Percentiles rank a stretch among this genome's conserved stretches.
Evolutionary conservation across 2,888 invertebrate genomes (phyloP).

Genomic region (Minunthozetes semirufus): DNA sequence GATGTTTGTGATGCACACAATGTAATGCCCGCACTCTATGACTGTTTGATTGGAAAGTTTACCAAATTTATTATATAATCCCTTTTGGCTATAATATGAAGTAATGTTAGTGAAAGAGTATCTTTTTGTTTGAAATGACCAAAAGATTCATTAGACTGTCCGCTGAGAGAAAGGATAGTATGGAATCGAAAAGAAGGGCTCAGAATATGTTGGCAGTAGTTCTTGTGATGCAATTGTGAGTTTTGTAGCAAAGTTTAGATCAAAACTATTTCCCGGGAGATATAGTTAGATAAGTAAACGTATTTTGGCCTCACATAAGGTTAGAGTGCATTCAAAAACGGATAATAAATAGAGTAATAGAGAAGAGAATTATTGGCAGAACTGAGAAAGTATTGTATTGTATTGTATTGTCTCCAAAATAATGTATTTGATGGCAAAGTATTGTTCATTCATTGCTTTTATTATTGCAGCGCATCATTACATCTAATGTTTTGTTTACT

Average conservation of each 20-base stretch:
- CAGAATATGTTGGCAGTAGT: neutral
- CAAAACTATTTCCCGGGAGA: constrained; percentile 10
- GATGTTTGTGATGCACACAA: too few species aligned
- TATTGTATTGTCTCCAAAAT: neutral
- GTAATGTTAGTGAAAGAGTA: constrained; percentile 2
- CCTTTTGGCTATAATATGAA: neutral
- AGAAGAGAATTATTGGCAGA: neutral
- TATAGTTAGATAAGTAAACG: constrained; percentile 22
- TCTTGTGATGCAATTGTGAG: neutral
- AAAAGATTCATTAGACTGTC: constrained; percentile 21
- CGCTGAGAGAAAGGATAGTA: constrained; percentile 2
- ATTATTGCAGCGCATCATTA: constrained; percentile 10
- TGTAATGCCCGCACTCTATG: neutral
- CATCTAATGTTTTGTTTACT: constrained; percentile 21
- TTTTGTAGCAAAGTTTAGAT: neutral
- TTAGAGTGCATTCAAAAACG: constrained; percentile 16
- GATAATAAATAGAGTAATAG: constrained; percentile 7
- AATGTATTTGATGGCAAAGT: neutral
- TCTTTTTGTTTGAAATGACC: constrained; percentile 24
- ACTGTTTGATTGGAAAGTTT: constrained; percentile 1
- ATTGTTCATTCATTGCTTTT: constrained; percentile 5
- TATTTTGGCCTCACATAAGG: constrained; percentile 4
- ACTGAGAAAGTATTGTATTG: neutral
- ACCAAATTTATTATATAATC: constrained; percentile 18
- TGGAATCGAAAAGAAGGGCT: neutral